Percentiles rank a stretch among this genome's conserved stretches.
Evolutionary conservation across 2,888 invertebrate genomes (phyloP).

Genomic region (Dasypogon diadema): DNA sequence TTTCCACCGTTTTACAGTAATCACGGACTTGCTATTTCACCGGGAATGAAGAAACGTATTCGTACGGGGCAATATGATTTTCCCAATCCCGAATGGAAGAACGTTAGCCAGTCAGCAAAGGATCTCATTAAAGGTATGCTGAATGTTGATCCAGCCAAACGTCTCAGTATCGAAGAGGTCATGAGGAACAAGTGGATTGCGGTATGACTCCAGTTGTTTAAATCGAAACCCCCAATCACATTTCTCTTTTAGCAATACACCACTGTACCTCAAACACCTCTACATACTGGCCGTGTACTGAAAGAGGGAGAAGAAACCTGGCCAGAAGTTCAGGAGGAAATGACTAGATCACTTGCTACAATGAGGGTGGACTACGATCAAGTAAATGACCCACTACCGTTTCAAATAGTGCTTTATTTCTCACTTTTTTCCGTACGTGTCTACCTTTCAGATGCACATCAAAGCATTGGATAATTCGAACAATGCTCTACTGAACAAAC

Average conservation of each 20-base stretch:
- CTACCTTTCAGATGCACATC: slow-evolving; percentile 81
- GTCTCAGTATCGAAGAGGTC: slow-evolving; percentile 92
- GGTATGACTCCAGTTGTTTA: no score
- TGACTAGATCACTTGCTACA: slow-evolving; percentile 96
- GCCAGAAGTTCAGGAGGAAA: slow-evolving; percentile 99
- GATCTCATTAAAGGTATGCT: slow-evolving; percentile 95
- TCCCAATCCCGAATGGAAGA: slow-evolving; percentile 95
- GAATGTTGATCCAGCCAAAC: slow-evolving; percentile 91
- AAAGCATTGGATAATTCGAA: slow-evolving; percentile 94
- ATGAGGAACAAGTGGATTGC: slow-evolving; percentile 90
- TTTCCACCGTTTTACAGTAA: slow-evolving; percentile 99
- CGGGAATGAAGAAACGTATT: slow-evolving; percentile 94
- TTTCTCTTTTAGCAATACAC: slow-evolving; percentile 71
- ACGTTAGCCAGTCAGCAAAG: slow-evolving; percentile 94
- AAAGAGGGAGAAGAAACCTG: slow-evolving; percentile 93
- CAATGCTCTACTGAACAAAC: slow-evolving; percentile 90
- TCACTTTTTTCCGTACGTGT: not conserved
- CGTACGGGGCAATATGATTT: slow-evolving; percentile 97
- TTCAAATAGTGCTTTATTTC: slow-evolving; percentile 33
- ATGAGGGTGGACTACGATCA: slow-evolving; percentile 99
- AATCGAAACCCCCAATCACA: no score
- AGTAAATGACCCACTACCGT: no score
- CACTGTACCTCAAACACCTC: slow-evolving; percentile 93
- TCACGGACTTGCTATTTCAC: slow-evolving; percentile 96
- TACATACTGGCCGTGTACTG: slow-evolving; percentile 90